Evolutionary conservation across 2,113 vertebrate genomes (phyloP).

Genomic region (Calypte anna): DNA sequence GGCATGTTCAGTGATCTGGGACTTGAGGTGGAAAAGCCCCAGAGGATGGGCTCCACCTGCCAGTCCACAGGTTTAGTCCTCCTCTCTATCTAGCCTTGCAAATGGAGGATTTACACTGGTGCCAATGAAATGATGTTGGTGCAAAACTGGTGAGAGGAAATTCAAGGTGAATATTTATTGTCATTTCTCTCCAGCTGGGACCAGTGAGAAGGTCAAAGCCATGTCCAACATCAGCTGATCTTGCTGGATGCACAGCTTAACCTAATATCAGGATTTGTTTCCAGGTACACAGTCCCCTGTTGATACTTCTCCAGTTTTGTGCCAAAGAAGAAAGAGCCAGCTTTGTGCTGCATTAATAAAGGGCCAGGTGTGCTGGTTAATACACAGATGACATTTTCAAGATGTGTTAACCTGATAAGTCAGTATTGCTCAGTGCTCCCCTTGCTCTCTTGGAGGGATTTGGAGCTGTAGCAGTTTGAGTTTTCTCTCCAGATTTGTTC

Average conservation of each 20-base stretch:
- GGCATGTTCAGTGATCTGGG: not conserved
- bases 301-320: not conserved
- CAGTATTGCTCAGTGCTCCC: not conserved
- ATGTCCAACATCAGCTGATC: not conserved
- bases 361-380: not conserved
- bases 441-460: not conserved
- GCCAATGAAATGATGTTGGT: accelerated
- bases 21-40: not conserved
- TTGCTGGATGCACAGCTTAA: not conserved
- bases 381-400: not conserved
- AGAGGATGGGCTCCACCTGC: not conserved
- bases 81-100: not conserved
- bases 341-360: not conserved
- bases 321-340: not conserved
- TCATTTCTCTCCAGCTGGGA: not conserved
- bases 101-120: not conserved
- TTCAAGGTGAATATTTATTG: not conserved
- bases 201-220: not conserved
- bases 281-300: slow-evolving; percentile 25
- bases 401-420: accelerated
- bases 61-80: not conserved
- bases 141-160: not conserved
- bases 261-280: not conserved
- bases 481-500: not conserved
- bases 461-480: not conserved